Evolutionary conservation across 2,113 vertebrate genomes (phyloP), one percentile per base, ranked within the genome.

Genomic region (Alethe castanea): DNA sequence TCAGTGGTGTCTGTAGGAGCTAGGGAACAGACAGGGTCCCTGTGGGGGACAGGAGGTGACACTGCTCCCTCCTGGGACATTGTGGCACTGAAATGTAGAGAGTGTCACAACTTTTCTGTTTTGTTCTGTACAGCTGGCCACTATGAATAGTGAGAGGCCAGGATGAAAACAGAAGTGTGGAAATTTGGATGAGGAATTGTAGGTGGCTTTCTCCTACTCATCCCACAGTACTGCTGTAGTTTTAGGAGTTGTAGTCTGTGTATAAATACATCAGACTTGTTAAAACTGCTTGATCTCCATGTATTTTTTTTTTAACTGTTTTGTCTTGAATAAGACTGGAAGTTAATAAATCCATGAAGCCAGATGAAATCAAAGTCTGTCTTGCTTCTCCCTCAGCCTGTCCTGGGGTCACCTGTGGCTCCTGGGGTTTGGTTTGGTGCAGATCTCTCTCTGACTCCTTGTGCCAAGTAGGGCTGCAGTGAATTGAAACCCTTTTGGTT

Each of bases 41-140:
- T 65, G 26, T 14, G 40, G 31, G 73, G 66, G 57, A 50, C 19
- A 33, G 44, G 38, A 76, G 29, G n/a, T 31, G 50, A 16, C 26
- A 5, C 26, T 47, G 20, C 48, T 66, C 13, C 57, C 14, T 4
- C 28, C n/a, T 52, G 33, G 40, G 52, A 42, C 8, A 33, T 0
- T 2, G 11, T 22, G 38, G 28, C 44, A n/a, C 65, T 57, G 64
- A 78, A 72, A 47, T 14, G 11, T 11, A 8, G 29, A 29, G 33
- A 13, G 67, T 77, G 3, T 7, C 15, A 31, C 8, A 1, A 6
- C 29, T 69, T 67, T 76, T 33, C 20, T 79, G 33, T 2, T 0
- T 28, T 42, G 14, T 11, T 76, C 23, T 36, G 3, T 38, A 25
- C 6, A 4, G 0, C 19, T 44, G 44, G 22, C 13, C 35, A 3